These are phyloP conservation scores for Scaptomyza polygonia DNA, from an alignment of 2,888 invertebrate species.

Conservation along the genomic window DNA sequence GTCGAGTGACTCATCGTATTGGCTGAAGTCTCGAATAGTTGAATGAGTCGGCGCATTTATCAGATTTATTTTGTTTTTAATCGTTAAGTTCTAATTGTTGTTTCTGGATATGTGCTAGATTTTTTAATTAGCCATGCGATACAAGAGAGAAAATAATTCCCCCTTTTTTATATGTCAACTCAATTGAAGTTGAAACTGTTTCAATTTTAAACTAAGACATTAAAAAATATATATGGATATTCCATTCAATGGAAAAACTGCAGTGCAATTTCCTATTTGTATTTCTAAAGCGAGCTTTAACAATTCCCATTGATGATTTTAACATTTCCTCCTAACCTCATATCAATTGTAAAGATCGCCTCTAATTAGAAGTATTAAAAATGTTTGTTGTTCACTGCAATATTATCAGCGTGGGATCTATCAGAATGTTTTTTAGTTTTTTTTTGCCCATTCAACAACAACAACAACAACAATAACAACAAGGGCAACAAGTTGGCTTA, in stretches of 20 bases:
- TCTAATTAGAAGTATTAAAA: conserved; percentile 12
- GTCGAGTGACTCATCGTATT: conserved; percentile 31
- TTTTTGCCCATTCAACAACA: neutral
- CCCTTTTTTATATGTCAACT: neutral
- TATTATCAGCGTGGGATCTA: conserved; percentile 27
- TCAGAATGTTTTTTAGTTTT: conserved; percentile 4
- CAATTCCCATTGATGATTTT: conserved; percentile 6
- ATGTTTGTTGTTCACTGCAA: conserved; percentile 11
- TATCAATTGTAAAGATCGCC: conserved; percentile 3
- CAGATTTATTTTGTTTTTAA: conserved; percentile 27
- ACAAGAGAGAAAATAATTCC: conserved; percentile 8
- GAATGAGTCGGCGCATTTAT: conserved; percentile 43
- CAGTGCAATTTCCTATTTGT: neutral
- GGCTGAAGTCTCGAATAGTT: conserved; percentile 24
- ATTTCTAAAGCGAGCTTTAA: conserved; percentile 4
- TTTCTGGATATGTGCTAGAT: conserved; percentile 28
- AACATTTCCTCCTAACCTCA: conserved; percentile 1
- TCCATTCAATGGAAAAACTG: neutral
- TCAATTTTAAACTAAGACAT: neutral
- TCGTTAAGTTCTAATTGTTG: conserved; percentile 7
- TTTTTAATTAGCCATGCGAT: conserved; percentile 49
- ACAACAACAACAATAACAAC: neutral
- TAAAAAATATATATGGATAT: neutral
- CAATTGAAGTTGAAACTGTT: too few species aligned
- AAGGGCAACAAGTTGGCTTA: conserved; percentile 8